These are phyloP conservation scores for Oncopeltus fasciatus DNA, from an alignment of 1,140 invertebrate genomes.

Conservation along the genomic window DNA sequence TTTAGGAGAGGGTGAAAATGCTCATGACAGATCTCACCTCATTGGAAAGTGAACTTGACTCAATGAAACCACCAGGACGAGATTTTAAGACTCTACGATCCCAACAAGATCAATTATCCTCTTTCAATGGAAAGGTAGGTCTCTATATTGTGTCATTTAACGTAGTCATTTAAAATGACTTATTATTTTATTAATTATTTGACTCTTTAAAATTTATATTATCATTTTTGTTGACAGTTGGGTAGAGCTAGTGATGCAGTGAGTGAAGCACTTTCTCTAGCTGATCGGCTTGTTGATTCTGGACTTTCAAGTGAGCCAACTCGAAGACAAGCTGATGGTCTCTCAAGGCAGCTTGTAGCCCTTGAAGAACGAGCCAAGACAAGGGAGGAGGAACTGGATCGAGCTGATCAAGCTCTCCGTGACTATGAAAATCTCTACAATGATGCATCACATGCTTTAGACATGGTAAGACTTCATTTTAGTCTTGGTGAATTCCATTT, in stretches of 20 bases:
- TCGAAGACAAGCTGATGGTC: slow-evolving; percentile 60
- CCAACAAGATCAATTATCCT: slow-evolving; percentile 69
- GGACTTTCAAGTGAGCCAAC: slow-evolving; percentile 73
- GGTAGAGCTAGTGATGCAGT: slow-evolving; percentile 52
- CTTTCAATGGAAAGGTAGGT: slow-evolving; percentile 44
- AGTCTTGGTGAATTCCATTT: background rate
- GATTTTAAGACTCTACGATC: slow-evolving; percentile 68
- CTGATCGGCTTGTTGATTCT: slow-evolving; percentile 61
- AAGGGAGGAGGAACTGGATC: slow-evolving; percentile 61
- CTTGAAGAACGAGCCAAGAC: slow-evolving; percentile 60
- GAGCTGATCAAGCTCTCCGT: slow-evolving; percentile 35
- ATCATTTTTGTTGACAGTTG: slow-evolving; percentile 28
- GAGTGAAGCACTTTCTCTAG: slow-evolving; percentile 49
- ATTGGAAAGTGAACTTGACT: slow-evolving; percentile 70
- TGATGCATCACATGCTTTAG: background rate
- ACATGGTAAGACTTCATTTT: background rate
- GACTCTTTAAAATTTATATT: background rate
- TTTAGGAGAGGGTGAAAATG: slow-evolving; percentile 57
- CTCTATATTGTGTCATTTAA: no score
- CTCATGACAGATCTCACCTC: slow-evolving; percentile 58
- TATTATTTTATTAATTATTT: background rate
- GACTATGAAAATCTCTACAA: background rate
- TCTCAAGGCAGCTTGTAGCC: slow-evolving; percentile 61
- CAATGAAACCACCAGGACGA: slow-evolving; percentile 67
- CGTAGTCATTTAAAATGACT: background rate